Evolutionary conservation across 2,888 invertebrate species (phyloP), one percentile per base, ranked within the genome.

Genomic region (Hydraecia micacea): DNA sequence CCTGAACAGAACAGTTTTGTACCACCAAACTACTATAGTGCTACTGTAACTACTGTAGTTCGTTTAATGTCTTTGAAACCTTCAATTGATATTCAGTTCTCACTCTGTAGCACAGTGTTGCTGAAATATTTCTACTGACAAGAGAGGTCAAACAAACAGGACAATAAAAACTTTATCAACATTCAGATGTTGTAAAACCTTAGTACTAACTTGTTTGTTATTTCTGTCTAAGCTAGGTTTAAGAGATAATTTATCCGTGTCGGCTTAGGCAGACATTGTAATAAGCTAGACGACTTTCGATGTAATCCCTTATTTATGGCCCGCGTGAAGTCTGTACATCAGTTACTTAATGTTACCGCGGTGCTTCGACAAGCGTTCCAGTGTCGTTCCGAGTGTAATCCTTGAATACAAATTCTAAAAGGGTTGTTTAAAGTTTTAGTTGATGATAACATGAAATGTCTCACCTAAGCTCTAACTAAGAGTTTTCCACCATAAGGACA

Each of bases 301-400:
- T 76, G 74, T 87, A 87, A 87, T 87, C 72, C 72, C 28, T 18
- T 80, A 84, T 80, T 69, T 60, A 84, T 80, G 71, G 68, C 18
- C 5, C 2, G 42, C 39, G 42, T 65, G 42, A 62, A 84, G 63
- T 79, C 68, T 65, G 71, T 58, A 69, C 72, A 71, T 69, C 73
- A 73, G 60, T 69, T 72, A 46, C 42, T 62, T 75, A 75, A 83
- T 52, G 84, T 75, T 60, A 52, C 39, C 42, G 65, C 65, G 36
- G 32, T 55, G 36, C 18, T 65, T 28, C 46, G 36, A 42, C 66
- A 60, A 46, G 55, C 58, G 13, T 28, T 42, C 60, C 73, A 42
- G 62, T 46, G 46, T 28, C 60, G 32, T 21, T 39, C 9, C 13
- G 39, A 49, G 15, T 60, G 42, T 32, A 72, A 55, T 28, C 21